Evolutionary conservation across 92 coral and sea anemone genomes (phyloP).

Genomic region (Diadumene lineata): DNA sequence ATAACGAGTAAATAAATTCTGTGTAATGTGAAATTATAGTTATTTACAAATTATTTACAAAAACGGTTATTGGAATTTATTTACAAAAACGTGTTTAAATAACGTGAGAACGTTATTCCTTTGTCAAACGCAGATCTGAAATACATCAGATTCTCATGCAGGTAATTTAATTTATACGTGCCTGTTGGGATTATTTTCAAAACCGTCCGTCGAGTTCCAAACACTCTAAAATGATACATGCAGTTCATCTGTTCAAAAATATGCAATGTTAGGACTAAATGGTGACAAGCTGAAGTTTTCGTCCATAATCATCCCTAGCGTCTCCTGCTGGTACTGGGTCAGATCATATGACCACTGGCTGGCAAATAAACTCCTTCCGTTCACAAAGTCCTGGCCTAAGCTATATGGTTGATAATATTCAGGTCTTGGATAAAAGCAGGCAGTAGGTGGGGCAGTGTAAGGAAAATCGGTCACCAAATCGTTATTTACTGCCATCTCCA

Average conservation of each 20-base stretch:
- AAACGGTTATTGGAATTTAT: too few species aligned
- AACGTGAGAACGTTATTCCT: too few species aligned
- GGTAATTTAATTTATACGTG: too few species aligned
- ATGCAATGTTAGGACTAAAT: not conserved
- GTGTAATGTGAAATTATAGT: too few species aligned
- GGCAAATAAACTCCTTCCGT: not conserved
- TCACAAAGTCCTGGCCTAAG: not conserved
- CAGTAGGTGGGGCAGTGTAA: not conserved
- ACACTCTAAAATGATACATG: not conserved
- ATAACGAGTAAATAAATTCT: too few species aligned
- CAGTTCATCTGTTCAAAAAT: not conserved
- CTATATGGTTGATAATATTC: constrained; percentile 1
- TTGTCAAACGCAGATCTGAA: too few species aligned
- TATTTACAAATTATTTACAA: too few species aligned
- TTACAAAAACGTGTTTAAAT: too few species aligned
- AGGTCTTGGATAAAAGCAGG: not conserved
- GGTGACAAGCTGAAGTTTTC: not conserved
- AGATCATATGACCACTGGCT: not conserved
- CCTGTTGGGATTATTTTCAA: too few species aligned
- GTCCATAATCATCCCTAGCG: not conserved
- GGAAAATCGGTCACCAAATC: not conserved
- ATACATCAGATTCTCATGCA: too few species aligned
- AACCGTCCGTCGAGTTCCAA: too few species aligned
- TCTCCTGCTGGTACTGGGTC: not conserved
- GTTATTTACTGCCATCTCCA: not conserved